phyloP scores from a whole-genome alignment of 2,888 invertebrate species.

The Ditylenchus weischeri region DNA sequence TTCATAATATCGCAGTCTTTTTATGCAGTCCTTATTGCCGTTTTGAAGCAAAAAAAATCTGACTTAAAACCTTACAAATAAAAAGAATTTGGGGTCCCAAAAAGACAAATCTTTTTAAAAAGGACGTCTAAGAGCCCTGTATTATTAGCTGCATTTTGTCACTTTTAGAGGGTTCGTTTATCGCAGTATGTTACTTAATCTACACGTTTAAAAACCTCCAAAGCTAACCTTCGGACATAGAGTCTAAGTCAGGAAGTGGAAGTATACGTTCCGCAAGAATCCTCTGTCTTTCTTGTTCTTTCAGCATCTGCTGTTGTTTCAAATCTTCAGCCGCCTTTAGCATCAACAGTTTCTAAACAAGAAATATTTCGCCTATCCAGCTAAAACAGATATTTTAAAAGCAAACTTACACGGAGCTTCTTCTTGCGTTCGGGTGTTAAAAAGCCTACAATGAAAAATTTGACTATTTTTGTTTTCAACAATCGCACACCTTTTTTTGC shows the following conservation, averaged over 20 bases:
- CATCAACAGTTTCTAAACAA: conserved; percentile 81
- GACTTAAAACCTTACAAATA: too few relatives aligned
- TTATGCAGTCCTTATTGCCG: too few relatives aligned
- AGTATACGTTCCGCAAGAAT: conserved; percentile 89
- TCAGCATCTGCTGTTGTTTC: conserved; percentile 98
- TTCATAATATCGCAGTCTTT: too few relatives aligned
- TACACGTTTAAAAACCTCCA: too few relatives aligned
- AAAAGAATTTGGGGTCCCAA: too few relatives aligned
- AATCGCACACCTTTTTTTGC: conserved; percentile 73
- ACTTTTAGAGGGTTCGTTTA: too few relatives aligned
- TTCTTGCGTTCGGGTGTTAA: conserved; percentile 99
- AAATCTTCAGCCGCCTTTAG: conserved; percentile 99
- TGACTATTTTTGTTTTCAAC: too few relatives aligned
- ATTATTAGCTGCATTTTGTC: too few relatives aligned
- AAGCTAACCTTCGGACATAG: conserved; percentile 68
- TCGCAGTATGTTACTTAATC: too few relatives aligned
- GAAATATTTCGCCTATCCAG: background rate
- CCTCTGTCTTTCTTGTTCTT: conserved; percentile 93
- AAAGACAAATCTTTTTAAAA: too few relatives aligned
- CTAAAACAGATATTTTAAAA: background rate
- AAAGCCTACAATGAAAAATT: conserved; percentile 69
- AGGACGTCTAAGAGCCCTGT: too few relatives aligned
- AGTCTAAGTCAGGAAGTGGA: conserved; percentile 82
- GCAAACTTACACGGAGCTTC: conserved; percentile 84
- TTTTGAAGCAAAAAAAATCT: too few relatives aligned